Percentiles rank a stretch among this genome's conserved stretches.
Evolutionary conservation across 2,113 vertebrate genomes (phyloP).

Genomic region (Pao palembangensis): DNA sequence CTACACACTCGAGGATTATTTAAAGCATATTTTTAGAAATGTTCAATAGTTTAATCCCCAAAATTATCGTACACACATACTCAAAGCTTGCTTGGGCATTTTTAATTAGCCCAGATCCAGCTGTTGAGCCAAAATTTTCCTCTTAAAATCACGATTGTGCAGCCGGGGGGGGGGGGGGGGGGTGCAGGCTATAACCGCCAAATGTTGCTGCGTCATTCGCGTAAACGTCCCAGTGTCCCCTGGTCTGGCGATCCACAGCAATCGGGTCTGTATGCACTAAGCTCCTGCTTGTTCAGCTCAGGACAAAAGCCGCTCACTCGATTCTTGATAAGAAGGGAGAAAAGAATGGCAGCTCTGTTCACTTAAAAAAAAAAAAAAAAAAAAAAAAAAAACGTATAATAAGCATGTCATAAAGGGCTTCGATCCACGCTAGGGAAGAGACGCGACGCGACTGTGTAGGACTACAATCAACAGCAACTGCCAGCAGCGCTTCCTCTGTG

Average conservation of each 20-base stretch:
- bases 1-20: too few relatives aligned
- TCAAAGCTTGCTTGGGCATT: too few relatives aligned
- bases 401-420: slow-evolving; percentile 70
- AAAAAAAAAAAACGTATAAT: slow-evolving; percentile 9
- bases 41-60: too few relatives aligned
- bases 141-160: too few relatives aligned
- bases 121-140: too few relatives aligned
- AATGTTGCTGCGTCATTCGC: slow-evolving; percentile 24
- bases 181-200: neutral
- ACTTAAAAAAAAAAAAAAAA: neutral
- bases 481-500: slow-evolving; percentile 57
- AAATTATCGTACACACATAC: too few relatives aligned
- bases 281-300: slow-evolving; percentile 70
- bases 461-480: slow-evolving; percentile 62
- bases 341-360: slow-evolving; percentile 61
- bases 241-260: slow-evolving; percentile 32
- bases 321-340: slow-evolving; percentile 27
- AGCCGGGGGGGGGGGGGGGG: too few relatives aligned
- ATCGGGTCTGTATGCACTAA: slow-evolving; percentile 65
- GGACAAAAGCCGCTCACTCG: slow-evolving; percentile 58
- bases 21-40: too few relatives aligned
- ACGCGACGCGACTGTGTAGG: slow-evolving; percentile 48
- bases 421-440: slow-evolving; percentile 53
- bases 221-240: slow-evolving; percentile 26
- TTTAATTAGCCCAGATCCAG: too few relatives aligned